Evolutionary conservation across 2,888 invertebrate species (phyloP).

Genomic region (Phyllotreta cruciferae): DNA sequence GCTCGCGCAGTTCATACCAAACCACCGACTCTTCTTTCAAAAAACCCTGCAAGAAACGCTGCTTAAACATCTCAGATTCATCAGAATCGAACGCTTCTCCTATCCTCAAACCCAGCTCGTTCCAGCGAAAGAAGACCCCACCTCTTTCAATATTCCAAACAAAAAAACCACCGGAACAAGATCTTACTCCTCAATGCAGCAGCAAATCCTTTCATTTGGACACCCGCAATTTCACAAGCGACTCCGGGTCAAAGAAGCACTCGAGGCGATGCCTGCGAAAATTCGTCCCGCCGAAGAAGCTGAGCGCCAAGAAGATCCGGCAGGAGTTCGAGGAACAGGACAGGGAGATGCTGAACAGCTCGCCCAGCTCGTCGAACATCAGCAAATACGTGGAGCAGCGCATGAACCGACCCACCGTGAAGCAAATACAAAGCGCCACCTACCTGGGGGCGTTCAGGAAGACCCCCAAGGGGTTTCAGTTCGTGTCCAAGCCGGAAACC

Average conservation of each 20-base stretch:
- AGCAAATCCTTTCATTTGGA: background rate
- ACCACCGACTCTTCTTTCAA: background rate
- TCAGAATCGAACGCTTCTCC: too few relatives aligned
- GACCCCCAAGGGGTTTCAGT: conserved; percentile 49
- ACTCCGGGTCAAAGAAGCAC: background rate
- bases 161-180: too few relatives aligned
- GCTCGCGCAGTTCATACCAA: background rate
- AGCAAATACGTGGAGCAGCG: conserved; percentile 47
- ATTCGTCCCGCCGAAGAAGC: conserved; percentile 46
- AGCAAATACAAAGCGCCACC: conserved; percentile 49
- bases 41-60: background rate
- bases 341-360: conserved; percentile 45
- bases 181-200: too few relatives aligned
- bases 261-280: conserved; percentile 16
- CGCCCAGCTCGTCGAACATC: conserved; percentile 39
- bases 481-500: conserved; percentile 40
- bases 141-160: too few relatives aligned
- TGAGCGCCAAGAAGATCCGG: conserved; percentile 50
- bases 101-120: too few relatives aligned
- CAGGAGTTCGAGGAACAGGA: conserved; percentile 51
- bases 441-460: conserved; percentile 49
- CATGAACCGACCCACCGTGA: conserved; percentile 51
- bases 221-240: background rate
- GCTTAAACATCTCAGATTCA: background rate
- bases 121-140: too few relatives aligned